These are phyloP conservation scores for Micromussa lordhowensis DNA, from an alignment of 92 coral and sea anemone genomes.

Conservation along the genomic window DNA sequence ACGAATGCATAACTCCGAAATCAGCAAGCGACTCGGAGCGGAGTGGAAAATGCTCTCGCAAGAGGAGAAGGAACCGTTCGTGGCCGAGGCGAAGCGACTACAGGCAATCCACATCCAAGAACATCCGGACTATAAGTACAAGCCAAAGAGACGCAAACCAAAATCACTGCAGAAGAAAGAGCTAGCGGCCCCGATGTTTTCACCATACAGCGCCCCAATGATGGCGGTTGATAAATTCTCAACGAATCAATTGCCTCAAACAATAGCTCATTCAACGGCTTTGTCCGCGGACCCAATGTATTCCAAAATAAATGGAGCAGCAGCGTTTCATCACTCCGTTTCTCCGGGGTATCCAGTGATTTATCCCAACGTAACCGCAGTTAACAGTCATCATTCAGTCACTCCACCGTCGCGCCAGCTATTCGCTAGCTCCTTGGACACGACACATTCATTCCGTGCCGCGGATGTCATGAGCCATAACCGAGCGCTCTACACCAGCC, in stretches of 20 bases:
- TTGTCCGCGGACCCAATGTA: conserved; percentile 97
- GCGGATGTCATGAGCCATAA: conserved; percentile 84
- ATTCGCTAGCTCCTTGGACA: conserved; percentile 85
- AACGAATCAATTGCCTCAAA: conserved; percentile 96
- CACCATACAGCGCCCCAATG: conserved; percentile 95
- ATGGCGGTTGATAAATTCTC: conserved; percentile 98
- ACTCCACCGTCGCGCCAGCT: conserved; percentile 88
- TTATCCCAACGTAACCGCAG: conserved; percentile 87
- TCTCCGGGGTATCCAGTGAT: conserved; percentile 94
- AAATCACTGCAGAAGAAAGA: conserved; percentile 97
- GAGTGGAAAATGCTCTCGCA: conserved; percentile 98
- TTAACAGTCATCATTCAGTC: conserved; percentile 76
- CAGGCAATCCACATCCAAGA: conserved; percentile 99
- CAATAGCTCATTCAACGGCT: conserved; percentile 97
- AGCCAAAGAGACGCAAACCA: conserved; percentile 97
- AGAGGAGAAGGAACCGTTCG: conserved; percentile 98
- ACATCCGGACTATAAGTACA: conserved; percentile 99
- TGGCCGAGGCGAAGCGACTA: conserved; percentile 98
- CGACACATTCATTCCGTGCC: conserved; percentile 90
- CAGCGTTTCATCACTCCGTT: conserved; percentile 95
- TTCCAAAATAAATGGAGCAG: conserved; percentile 94
- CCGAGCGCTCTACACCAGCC: conserved; percentile 90
- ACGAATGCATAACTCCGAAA: conserved; percentile 99
- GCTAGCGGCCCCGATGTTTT: conserved; percentile 86
- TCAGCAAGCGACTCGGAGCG: conserved; percentile 96